Base-by-base conservation (phyloP, 2,797 vertebrate species). In the Pipistrellus kuhlii region DNA sequence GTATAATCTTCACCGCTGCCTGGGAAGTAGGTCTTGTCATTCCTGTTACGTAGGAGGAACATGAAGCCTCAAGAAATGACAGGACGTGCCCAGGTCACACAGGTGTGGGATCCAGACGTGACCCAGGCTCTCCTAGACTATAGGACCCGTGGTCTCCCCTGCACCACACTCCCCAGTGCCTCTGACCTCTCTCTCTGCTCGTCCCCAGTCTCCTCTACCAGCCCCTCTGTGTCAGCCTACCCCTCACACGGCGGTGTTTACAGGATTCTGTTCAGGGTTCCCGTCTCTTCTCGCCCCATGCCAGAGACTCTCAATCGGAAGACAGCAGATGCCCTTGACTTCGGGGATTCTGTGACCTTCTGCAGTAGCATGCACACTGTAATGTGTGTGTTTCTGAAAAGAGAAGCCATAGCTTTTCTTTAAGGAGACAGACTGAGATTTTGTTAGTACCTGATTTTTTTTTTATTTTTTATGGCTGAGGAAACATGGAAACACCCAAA, bases 1-100 rank as follows among this genome's bases (percentile, higher is more conserved):
- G 55, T 48, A n/a, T 77, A 51, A 69, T 89, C 90, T 30, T 81
- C 66, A 41, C 13, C 27, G 2, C 66, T 59, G 7, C 57, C 69
- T 91, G 89, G 94, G 83, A 89, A 53, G 46, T 86, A n/a, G 48
- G 71, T 91, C 88, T 93, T 73, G 66, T 88, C 82, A 82, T 51
- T 85, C 64, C 66, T 64, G 14, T 86, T 84, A 75, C 32, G 51
- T 76, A 41, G 5, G 6, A 89, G 91, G 93, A 93, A 93, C 81
- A 83, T 80, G 81, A 85, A 77, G 76, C 81, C 92, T 94, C 72
- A 85, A 46, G 72, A 71, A 83, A 91, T 90, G 38, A 76, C 0
- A 6, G 62, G 66, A n/a, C 10, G 1, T 64, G 87, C 90, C 90
- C 6, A 6, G 90, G 88, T 92, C 53, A 76, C 48, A 83, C 44